These are phyloP conservation scores for Drosophila sucinea DNA, from an alignment of 1,140 invertebrate genomes.

Conservation along the genomic window DNA sequence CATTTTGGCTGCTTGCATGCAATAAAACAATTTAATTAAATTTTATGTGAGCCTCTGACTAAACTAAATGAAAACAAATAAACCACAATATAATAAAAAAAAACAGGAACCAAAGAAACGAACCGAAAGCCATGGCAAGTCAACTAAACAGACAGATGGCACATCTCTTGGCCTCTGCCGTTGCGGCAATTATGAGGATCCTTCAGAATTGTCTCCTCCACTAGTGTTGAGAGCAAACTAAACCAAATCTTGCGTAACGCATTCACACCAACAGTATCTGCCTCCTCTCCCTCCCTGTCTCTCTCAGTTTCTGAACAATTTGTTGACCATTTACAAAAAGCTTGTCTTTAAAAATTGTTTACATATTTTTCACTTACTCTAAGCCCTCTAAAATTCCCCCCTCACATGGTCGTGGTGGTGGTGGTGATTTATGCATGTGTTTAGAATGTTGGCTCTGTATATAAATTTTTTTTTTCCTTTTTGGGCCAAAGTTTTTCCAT, in stretches of 20 bases:
- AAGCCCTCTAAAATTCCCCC: background rate
- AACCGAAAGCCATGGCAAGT: background rate
- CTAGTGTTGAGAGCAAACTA: background rate
- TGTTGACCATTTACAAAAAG: conserved; percentile 12
- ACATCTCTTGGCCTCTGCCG: conserved; percentile 1
- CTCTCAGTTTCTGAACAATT: background rate
- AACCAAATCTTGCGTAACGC: conserved; percentile 2
- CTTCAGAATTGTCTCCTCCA: background rate
- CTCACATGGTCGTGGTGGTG: background rate
- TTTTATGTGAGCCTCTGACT: conserved; percentile 22
- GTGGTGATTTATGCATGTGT: conserved; percentile 10
- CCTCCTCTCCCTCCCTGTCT: background rate
- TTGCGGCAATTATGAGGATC: background rate
- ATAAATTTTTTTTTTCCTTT: conserved; percentile 1
- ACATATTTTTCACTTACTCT: conserved; percentile 8
- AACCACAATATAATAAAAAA: conserved; percentile 19
- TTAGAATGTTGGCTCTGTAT: conserved; percentile 4
- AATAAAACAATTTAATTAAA: conserved; percentile 32
- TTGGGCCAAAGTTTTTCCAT: conserved; percentile 2
- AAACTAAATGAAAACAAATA: conserved; percentile 24
- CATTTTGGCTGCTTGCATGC: conserved; percentile 17
- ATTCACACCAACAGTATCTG: background rate
- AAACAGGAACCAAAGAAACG: background rate
- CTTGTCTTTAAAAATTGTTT: conserved; percentile 14
- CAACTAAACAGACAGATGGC: conserved; percentile 9